Percentiles rank a stretch among this genome's conserved stretches.
Evolutionary conservation across 1,140 invertebrate genomes (phyloP).

Genomic region (Diplogasteroides magnus): DNA sequence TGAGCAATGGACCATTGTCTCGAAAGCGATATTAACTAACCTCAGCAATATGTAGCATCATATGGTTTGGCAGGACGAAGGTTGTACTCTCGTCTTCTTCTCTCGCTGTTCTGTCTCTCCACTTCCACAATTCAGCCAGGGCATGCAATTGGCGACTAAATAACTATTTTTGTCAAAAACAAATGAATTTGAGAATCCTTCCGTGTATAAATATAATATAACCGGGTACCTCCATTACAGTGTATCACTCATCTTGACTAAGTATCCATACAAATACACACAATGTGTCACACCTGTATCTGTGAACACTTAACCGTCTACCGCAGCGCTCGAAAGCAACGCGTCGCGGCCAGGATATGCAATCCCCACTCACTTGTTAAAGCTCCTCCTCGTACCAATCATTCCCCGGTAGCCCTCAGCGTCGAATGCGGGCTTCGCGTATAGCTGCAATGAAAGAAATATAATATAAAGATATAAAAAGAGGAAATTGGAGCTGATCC

Average conservation of each 20-base stretch:
- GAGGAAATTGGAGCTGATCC: background rate
- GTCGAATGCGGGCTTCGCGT: background rate
- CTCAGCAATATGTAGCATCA: slow-evolving; percentile 83
- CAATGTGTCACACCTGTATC: too few relatives aligned
- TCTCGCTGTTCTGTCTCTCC: slow-evolving; percentile 80
- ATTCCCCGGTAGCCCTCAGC: background rate
- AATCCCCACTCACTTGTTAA: background rate
- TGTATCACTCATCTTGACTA: too few relatives aligned
- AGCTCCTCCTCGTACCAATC: background rate
- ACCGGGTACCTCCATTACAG: too few relatives aligned
- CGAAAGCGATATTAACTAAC: slow-evolving; percentile 46
- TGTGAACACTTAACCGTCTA: too few relatives aligned
- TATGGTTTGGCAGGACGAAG: slow-evolving; percentile 89
- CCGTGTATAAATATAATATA: too few relatives aligned
- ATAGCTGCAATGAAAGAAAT: slow-evolving; percentile 63
- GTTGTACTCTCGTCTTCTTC: slow-evolving; percentile 82
- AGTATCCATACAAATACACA: too few relatives aligned
- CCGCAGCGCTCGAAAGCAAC: too few relatives aligned
- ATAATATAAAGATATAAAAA: slow-evolving; percentile 35
- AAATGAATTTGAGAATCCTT: too few relatives aligned
- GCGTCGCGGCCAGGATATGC: too few relatives aligned
- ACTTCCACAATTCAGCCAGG: slow-evolving; percentile 73
- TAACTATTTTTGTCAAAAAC: background rate
- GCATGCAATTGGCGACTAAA: slow-evolving; percentile 69
- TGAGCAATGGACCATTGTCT: too few relatives aligned